A percentile compares a stretch with the other conserved stretches of the same genome.
Conservation (phyloP, 2,113 vertebrate species). For the Pavo muticus region DNA sequence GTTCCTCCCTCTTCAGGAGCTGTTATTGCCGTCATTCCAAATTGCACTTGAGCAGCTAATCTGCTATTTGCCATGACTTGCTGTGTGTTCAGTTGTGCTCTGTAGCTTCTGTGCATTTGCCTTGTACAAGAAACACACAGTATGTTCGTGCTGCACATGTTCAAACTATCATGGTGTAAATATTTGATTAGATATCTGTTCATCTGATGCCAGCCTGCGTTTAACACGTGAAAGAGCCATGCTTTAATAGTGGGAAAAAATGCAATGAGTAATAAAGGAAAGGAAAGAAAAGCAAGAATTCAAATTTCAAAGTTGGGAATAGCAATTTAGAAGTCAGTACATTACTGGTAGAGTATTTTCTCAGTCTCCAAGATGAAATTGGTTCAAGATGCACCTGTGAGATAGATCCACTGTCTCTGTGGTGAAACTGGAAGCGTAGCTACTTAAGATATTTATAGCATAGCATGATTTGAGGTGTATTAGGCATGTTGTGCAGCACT, state of each 20-base stretch:
- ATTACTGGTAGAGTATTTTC: not conserved
- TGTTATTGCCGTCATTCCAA: not conserved
- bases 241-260: not conserved
- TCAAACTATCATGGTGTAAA: not conserved
- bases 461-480: not conserved
- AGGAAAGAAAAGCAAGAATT: not conserved
- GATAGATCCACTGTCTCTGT: not conserved
- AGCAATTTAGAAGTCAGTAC: not conserved
- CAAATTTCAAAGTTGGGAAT: not conserved
- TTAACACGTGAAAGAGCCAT: conserved; percentile 5
- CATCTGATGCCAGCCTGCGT: not conserved
- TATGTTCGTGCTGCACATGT: not conserved
- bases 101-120: not conserved
- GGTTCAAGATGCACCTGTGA: not conserved
- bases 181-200: conserved; percentile 11
- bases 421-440: not conserved
- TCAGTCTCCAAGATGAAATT: not conserved
- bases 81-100: not conserved
- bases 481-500: not conserved
- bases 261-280: not conserved
- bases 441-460: not conserved
- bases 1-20: not conserved
- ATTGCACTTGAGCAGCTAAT: not conserved
- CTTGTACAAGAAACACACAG: not conserved
- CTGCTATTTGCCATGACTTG: not conserved